These are phyloP conservation scores for Stramonita haemastoma DNA, from an alignment of 2,888 invertebrate genomes.

Conservation along the genomic window DNA sequence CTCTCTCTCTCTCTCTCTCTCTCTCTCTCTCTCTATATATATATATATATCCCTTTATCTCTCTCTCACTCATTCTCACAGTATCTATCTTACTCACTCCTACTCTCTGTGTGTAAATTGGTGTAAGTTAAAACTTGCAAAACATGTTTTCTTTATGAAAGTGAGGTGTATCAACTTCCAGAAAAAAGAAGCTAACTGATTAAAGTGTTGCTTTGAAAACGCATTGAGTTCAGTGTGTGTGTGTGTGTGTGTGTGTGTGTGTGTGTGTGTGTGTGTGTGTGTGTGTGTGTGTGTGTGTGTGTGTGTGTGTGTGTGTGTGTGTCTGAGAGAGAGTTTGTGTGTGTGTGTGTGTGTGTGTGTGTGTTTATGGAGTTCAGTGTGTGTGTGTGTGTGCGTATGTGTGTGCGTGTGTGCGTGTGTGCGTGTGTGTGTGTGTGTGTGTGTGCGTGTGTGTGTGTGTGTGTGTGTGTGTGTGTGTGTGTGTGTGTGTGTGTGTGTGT, in stretches of 20 bases:
- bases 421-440: background rate
- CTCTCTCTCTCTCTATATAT: no score
- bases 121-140: no score
- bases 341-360: slow-evolving; percentile 7
- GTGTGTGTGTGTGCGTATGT: background rate
- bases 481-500: background rate
- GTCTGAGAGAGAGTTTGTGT: no score
- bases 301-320: background rate
- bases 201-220: no score
- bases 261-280: slow-evolving; percentile 12
- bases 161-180: no score
- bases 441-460: background rate
- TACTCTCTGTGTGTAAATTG: no score
- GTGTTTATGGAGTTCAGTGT: background rate
- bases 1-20: no score
- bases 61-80: no score
- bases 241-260: background rate
- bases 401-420: background rate
- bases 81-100: no score
- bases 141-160: no score
- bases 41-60: no score
- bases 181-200: no score
- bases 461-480: background rate
- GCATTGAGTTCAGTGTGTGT: background rate
- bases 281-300: slow-evolving; percentile 8